Evolutionary conservation across 1,140 invertebrate genomes (phyloP).

Genomic region (Littorina saxatilis): DNA sequence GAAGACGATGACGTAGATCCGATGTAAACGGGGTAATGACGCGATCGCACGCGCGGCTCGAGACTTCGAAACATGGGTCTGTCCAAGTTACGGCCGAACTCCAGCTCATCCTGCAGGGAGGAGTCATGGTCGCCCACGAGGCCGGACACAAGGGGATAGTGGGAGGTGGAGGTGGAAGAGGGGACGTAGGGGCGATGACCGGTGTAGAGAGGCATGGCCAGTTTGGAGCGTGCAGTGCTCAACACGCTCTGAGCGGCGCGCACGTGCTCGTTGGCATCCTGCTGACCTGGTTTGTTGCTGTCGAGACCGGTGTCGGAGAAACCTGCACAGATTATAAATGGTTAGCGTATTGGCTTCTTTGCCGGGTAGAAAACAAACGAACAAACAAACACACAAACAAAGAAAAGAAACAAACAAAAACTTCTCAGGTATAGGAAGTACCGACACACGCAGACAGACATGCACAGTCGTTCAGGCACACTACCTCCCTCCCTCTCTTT

Average conservation of each 20-base stretch:
- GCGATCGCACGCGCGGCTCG: slow-evolving; percentile 45
- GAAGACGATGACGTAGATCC: not conserved
- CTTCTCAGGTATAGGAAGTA: too few relatives aligned
- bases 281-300: slow-evolving; percentile 15
- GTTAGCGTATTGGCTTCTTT: too few relatives aligned
- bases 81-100: slow-evolving; percentile 63
- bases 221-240: slow-evolving; percentile 59
- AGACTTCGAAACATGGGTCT: slow-evolving; percentile 56
- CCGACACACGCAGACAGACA: too few relatives aligned
- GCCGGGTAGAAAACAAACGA: too few relatives aligned
- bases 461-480: too few relatives aligned
- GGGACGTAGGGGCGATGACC: slow-evolving; percentile 52
- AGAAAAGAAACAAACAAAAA: too few relatives aligned
- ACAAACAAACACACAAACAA: too few relatives aligned
- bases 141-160: not conserved
- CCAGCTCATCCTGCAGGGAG: slow-evolving; percentile 54
- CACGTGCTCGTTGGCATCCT: slow-evolving; percentile 27
- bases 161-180: slow-evolving; percentile 20
- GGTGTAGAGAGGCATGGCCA: slow-evolving; percentile 50
- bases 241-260: slow-evolving; percentile 56
- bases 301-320: slow-evolving; percentile 47
- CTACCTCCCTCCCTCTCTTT: too few relatives aligned
- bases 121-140: slow-evolving; percentile 55
- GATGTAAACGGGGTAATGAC: not conserved
- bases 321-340: too few relatives aligned